Base-by-base conservation (phyloP, 2,113 vertebrate genomes). In the Deroptyus accipitrinus region DNA sequence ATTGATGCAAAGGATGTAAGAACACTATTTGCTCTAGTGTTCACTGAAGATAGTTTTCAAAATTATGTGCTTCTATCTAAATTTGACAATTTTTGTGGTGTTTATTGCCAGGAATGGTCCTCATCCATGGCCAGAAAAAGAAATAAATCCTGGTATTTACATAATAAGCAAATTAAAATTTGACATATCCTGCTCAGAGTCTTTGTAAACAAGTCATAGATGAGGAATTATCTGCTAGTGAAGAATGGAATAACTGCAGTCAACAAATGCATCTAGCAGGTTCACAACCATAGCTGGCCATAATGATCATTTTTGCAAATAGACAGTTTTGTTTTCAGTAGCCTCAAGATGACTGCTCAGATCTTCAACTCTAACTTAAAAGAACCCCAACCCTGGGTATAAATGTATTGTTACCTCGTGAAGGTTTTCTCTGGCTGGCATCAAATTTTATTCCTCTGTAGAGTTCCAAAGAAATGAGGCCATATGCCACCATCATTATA, bases 381-480 rank as follows among this genome's bases (percentile, higher is more conserved):
- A 79, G 69, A 33, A 1, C 12, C 24, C 51, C 35, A 70, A 72
- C 37, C 1, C 5, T 41, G 22, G 22, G 22, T 59, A 35, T 35
- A 88, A 67, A 79, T 19, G 11, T 54, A 31, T 10, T 68, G 61
- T 94, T 98, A 99, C 99, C 99, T 99, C 96, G 94, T 90, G 96
- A 97, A 68, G 97, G 97, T 93, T 98, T 99, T 93, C 98, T 98
- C 90, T 97, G 99, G 86, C 97, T 98, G 86, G 98, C 88, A 96
- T 99, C 99, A 97, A 99, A 99, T 95, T 96, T 98, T 95, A 99
- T 99, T 95, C 99, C 99, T 95, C 98, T 98, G 97, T 99, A 99
- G 67, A 99, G 98, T 97, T 99, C 99, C 97, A 99, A 33, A 54
- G 99, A 99, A 91, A 99, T 99, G 52, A 99, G 97, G 63, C 99